Evolutionary conservation across 2,113 vertebrate species (phyloP), one percentile per base, ranked within the genome.

Genomic region (Hippocampus barbouri): DNA sequence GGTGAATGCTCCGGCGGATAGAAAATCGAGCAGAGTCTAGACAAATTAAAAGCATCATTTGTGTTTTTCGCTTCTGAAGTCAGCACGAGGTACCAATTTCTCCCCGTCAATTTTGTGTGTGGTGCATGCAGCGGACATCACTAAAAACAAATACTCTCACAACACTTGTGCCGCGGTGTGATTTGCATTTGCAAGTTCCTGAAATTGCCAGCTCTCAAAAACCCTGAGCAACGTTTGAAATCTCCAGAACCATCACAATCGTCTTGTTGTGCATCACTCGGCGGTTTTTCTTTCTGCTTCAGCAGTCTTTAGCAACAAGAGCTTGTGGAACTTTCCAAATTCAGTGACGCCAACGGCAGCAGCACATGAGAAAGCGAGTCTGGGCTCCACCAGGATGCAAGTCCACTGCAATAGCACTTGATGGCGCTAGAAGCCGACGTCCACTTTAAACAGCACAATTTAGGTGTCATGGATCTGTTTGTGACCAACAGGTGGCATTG

Each of bases 141-240:
- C 20, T 0, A 21, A 51, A 51, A 6, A 2, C 7, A 2, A 6
- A 38, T 38, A 6, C 34, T 6, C 34, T 38, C 54, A 8, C 67
- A 57, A 25, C 73, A 74, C 74, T 77, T 62, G 69, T 85, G n/a
- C n/a, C n/a, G n/a, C n/a, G 81, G 83, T 88, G 51, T 38, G 34
- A 38, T 38, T 38, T 38, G 5, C 34, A 38, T 38, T 38, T 38
- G 34, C 34, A 78, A 0, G 8, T 51, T 27, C 38, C 51, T 66
- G 30, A 47, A 45, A 6, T 56, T 23, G 53, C 21, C 10, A 25
- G 56, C 4, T 23, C 25, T 57, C n/a, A 23, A 23, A 5, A 23
- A 5, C 8, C 23, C 9, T 15, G 23, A 23, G 2, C 5, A 30
- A 30, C 12, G 8, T 60, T 30, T 9, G 34, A 38, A 38, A 38